phyloP scores from a whole-genome alignment of 1,140 invertebrate species.

The Drosophila truncata region DNA sequence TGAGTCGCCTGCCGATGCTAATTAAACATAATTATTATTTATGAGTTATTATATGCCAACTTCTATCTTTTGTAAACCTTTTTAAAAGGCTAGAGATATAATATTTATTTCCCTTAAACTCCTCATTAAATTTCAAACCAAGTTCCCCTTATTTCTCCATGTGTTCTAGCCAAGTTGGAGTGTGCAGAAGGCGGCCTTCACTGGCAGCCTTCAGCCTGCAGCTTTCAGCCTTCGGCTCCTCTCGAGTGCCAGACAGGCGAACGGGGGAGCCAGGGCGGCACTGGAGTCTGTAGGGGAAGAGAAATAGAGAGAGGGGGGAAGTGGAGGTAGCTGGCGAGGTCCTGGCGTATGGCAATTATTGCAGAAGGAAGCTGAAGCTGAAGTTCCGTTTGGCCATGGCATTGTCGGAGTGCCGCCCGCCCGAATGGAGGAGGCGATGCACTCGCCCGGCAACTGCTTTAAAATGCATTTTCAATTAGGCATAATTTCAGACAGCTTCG shows the following conservation, averaged over 20 bases:
- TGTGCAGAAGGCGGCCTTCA: constrained; percentile 63
- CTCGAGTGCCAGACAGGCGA: constrained; percentile 68
- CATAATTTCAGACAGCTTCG: constrained; percentile 65
- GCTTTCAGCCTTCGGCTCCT: constrained; percentile 51
- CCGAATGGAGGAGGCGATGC: constrained; percentile 11
- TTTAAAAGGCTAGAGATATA: too few relatives aligned
- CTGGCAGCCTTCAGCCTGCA: constrained; percentile 63
- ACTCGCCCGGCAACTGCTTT: constrained; percentile 62
- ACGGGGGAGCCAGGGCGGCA: constrained; percentile 31
- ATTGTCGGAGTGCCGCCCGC: constrained; percentile 43
- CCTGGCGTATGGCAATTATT: constrained; percentile 51
- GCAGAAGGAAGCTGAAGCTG: constrained; percentile 39
- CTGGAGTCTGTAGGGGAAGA: background rate
- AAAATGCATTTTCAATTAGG: constrained; percentile 81
- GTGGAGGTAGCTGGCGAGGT: too few relatives aligned
- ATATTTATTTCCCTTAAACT: background rate
- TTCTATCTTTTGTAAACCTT: too few relatives aligned
- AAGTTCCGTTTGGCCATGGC: constrained; percentile 67
- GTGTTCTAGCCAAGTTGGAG: constrained; percentile 45
- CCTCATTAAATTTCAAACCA: background rate
- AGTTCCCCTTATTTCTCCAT: background rate
- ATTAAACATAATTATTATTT: too few relatives aligned
- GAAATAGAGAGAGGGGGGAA: constrained; percentile 2
- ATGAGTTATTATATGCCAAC: too few relatives aligned
- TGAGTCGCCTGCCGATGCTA: too few relatives aligned